phyloP scores from a whole-genome alignment of 2,888 invertebrate species.

The Drosophila lacicola region DNA sequence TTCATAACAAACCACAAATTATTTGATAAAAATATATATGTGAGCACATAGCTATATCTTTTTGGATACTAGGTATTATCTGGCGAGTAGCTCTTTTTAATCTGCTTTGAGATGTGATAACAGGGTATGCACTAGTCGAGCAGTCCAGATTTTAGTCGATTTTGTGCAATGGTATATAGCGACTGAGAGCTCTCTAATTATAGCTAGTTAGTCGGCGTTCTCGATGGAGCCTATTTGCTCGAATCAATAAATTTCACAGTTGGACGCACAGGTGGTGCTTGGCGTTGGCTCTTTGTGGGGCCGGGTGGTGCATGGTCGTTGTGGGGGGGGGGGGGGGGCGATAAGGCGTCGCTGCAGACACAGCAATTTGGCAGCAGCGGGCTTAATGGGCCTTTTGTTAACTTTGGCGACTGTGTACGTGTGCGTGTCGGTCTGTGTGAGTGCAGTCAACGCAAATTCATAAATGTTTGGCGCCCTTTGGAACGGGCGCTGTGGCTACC shows the following conservation, averaged over 20 bases:
- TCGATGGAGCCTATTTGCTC: conserved; percentile 60
- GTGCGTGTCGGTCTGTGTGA: conserved; percentile 10
- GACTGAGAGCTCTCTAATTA: conserved; percentile 55
- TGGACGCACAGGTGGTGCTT: conserved; percentile 71
- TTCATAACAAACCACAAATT: too few relatives aligned
- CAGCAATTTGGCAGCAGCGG: conserved; percentile 55
- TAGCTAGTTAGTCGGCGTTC: conserved; percentile 47
- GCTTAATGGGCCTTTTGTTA: conserved; percentile 55
- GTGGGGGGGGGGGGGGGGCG: neutral
- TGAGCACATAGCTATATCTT: too few relatives aligned
- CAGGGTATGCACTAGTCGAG: conserved; percentile 20
- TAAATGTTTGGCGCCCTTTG: conserved; percentile 55
- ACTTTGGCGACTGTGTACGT: conserved; percentile 23
- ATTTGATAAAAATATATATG: too few relatives aligned
- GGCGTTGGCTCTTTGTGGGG: conserved; percentile 1
- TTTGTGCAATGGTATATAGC: conserved; percentile 4
- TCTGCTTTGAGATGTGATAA: neutral
- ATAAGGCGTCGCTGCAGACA: conserved; percentile 8
- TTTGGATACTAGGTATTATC: too few relatives aligned
- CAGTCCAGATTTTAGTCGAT: neutral
- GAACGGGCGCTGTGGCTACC: conserved; percentile 9
- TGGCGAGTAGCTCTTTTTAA: too few relatives aligned
- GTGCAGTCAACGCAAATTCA: conserved; percentile 58
- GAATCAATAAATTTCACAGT: conserved; percentile 80
- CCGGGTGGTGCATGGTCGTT: neutral